Base-by-base conservation (phyloP, 2,113 vertebrate genomes). In the Chloropsis hardwickii region DNA sequence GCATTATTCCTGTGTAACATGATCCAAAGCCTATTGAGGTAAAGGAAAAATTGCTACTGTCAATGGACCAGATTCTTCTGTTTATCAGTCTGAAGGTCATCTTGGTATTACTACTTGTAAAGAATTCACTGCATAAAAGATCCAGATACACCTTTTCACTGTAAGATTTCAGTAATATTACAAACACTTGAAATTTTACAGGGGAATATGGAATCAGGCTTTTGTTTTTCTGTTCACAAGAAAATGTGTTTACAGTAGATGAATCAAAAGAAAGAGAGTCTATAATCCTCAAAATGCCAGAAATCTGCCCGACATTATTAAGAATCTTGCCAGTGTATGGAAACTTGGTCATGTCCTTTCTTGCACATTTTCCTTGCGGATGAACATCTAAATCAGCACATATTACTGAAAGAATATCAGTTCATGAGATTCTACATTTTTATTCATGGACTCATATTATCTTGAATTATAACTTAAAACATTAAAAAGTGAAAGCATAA, bases 401-500 rank as follows among this genome's bases (percentile, higher is more conserved):
- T 65, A 93, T 82, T 54, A 77, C 31, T 86, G 70, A 97, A 82
- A 72, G 15, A 72, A 57, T 40, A 58, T 56, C 62, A 76, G 35
- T 35, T 11, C 62, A 71, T 82, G 53, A 92, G 62, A 57, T 89
- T 92, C 76, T 90, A 54, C 33, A 58, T 94, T 96, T 97, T 95
- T 96, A 95, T 87, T 86, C 35, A 84, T 35, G 37, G 14, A 56
- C 44, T 95, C 35, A 94, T 74, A 95, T 94, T 86, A 86, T 70
- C 77, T 74, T 91, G 79, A 57, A 50, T 85, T 96, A 92, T 88
- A 50, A 90, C 35, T 92, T 92, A 81, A 77, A 88, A 85, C 35
- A 95, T 94, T 95, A 96, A 95, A 80, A 94, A 92, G 23, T 80
- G 48, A 95, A 96, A 94, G 62, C 28, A 89, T 86, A 96, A 96